phyloP scores from a whole-genome alignment of 2,888 invertebrate genomes.

The Lasioglossum leucozonium region DNA sequence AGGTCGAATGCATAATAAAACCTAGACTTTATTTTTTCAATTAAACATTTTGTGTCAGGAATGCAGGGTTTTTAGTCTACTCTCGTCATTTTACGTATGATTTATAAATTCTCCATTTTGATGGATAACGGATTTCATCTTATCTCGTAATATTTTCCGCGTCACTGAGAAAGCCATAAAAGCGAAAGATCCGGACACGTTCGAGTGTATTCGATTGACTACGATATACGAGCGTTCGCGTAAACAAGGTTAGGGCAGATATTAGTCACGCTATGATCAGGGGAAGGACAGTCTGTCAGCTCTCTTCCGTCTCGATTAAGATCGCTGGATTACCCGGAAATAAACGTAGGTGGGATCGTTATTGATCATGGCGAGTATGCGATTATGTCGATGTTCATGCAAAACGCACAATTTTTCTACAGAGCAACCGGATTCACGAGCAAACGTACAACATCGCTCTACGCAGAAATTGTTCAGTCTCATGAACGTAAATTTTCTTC shows the following conservation, averaged over 20 bases:
- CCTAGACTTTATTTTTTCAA: too few relatives aligned
- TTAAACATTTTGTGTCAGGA: too few relatives aligned
- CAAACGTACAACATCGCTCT: background rate
- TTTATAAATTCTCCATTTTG: too few relatives aligned
- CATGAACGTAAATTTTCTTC: background rate
- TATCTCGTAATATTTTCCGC: too few relatives aligned
- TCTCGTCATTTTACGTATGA: too few relatives aligned
- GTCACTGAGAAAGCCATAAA: too few relatives aligned
- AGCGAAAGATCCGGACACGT: too few relatives aligned
- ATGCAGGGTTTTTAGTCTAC: too few relatives aligned
- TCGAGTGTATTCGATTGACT: background rate
- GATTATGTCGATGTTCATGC: background rate
- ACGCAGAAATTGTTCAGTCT: background rate
- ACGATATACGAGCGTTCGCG: background rate
- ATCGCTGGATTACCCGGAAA: background rate
- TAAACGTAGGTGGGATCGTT: background rate
- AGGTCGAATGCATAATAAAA: too few relatives aligned
- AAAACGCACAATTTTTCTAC: background rate
- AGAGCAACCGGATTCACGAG: background rate
- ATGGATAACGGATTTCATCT: too few relatives aligned
- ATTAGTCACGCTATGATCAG: background rate
- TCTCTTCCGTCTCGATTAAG: slow-evolving; percentile 6
- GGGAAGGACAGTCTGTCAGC: background rate
- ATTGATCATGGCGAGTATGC: background rate
- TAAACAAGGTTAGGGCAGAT: background rate